A percentile compares a stretch with the other conserved stretches of the same genome.
These are phyloP conservation scores for Caerostris darwini DNA, from an alignment of 1,140 invertebrate genomes.

Conservation along the genomic window DNA sequence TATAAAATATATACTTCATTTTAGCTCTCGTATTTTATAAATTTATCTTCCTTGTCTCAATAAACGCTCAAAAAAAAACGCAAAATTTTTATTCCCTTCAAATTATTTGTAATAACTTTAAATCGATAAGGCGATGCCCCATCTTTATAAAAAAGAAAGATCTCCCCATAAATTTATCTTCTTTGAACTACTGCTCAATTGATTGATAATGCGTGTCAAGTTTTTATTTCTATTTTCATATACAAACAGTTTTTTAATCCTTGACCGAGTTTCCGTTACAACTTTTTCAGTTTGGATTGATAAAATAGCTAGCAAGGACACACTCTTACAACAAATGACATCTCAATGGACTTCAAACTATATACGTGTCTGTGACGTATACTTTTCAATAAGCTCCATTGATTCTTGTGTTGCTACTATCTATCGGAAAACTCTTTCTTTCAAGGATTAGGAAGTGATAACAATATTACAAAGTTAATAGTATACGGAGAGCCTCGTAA, in stretches of 20 bases:
- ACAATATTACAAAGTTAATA: too few relatives aligned
- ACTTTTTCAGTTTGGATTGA: not conserved
- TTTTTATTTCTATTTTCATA: not conserved
- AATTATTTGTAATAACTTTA: too few relatives aligned
- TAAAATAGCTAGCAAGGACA: not conserved
- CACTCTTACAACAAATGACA: not conserved
- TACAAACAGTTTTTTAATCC: not conserved
- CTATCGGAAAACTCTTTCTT: not conserved
- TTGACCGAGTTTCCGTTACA: conserved; percentile 3
- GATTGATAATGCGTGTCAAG: not conserved
- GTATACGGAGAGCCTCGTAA: too few relatives aligned
- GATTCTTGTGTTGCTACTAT: not conserved
- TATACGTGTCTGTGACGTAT: not conserved
- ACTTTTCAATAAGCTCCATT: not conserved
- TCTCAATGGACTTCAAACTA: not conserved
- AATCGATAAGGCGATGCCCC: too few relatives aligned
- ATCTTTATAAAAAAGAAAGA: too few relatives aligned
- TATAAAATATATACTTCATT: too few relatives aligned
- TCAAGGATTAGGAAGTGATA: not conserved
- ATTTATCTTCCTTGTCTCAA: too few relatives aligned
- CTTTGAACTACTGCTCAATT: too few relatives aligned
- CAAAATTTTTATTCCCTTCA: too few relatives aligned
- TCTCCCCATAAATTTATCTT: not conserved
- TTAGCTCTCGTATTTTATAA: too few relatives aligned
- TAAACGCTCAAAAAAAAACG: too few relatives aligned